phyloP scores from a whole-genome alignment of 2,797 vertebrate species.

The Chrosomus eos region DNA sequence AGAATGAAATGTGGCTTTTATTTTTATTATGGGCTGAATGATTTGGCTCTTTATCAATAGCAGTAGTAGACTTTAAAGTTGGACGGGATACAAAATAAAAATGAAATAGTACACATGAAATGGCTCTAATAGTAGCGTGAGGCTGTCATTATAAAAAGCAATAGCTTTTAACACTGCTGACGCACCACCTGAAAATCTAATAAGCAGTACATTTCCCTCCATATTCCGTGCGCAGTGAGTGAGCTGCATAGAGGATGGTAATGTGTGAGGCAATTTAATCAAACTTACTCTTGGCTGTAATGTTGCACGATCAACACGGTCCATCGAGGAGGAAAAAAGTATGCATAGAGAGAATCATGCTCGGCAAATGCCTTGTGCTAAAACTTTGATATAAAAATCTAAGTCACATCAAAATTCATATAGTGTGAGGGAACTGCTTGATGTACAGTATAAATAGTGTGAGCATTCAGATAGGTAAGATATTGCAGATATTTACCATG shows the following conservation, averaged over 20 bases:
- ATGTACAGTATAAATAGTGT: slow-evolving; percentile 1
- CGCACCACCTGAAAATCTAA: slow-evolving; percentile 63
- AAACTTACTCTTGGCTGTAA: slow-evolving; percentile 80
- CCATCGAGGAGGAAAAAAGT: slow-evolving; percentile 64
- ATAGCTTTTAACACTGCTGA: slow-evolving; percentile 66
- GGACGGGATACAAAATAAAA: slow-evolving; percentile 58
- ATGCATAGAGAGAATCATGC: slow-evolving; percentile 73
- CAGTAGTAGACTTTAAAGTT: slow-evolving; percentile 57
- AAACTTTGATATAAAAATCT: slow-evolving; percentile 4
- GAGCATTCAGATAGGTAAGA: neutral
- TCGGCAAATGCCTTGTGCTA: neutral
- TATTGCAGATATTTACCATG: slow-evolving; percentile 17
- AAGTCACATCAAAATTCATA: neutral
- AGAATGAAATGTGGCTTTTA: slow-evolving; percentile 44
- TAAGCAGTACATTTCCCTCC: slow-evolving; percentile 70
- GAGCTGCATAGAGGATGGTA: slow-evolving; percentile 63
- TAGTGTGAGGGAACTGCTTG: neutral
- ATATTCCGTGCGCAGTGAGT: slow-evolving; percentile 62
- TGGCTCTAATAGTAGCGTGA: slow-evolving; percentile 55
- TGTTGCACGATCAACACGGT: slow-evolving; percentile 76
- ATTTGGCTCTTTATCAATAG: slow-evolving; percentile 69
- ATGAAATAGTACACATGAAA: slow-evolving; percentile 51
- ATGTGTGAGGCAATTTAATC: slow-evolving; percentile 84
- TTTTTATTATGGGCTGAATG: slow-evolving; percentile 46
- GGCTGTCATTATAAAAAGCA: slow-evolving; percentile 53